Base-by-base conservation (phyloP, 2,797 vertebrate genomes). In the Onychomys leucogaster region DNA sequence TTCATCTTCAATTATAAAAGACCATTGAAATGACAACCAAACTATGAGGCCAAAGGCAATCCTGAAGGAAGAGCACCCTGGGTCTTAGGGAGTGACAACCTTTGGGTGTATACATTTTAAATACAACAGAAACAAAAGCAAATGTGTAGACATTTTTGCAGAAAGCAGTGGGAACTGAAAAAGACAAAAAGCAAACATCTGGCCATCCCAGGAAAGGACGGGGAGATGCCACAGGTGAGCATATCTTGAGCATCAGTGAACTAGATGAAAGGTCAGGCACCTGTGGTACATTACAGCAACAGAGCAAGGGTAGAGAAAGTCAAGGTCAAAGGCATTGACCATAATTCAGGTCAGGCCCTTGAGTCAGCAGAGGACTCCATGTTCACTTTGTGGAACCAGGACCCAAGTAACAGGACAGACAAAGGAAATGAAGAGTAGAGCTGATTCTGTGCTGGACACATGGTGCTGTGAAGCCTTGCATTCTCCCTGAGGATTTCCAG, bases 1-100 rank as follows among this genome's bases (percentile, higher is more conserved):
- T 77, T 77, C 55, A 81, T 85, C 76, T 89, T 92, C 81, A 90
- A 41, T 76, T 93, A 91, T 4, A 75, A 65, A 92, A 77, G 81
- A 49, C 29, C 46, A 85, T 16, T 61, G 34, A 6, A 21, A 76
- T 85, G 67, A 71, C 34, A 87, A 92, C 94, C 83, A 90, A 92
- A 90, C 46, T 43, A 29, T 37, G 52, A 49, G 49, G 12, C 43
- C 49, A 81, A 89, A 89, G 34, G 59, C 7, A 63, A 23, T 63
- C 83, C n/a, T 41, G 71, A 76, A 10, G 23, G 21, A 89, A 59
- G 25, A 8, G 9, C 12, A 71, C 4, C 46, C 12, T n/a, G 4
- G 25, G 29, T 76, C 10, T 77, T 49, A 11, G 16, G 43, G 55
- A 67, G 11, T 90, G 5, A 43, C 19, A 2, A 49, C 14, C 13